phyloP scores from a whole-genome alignment of 2,888 invertebrate genomes.

The Mamestra brassicae region DNA sequence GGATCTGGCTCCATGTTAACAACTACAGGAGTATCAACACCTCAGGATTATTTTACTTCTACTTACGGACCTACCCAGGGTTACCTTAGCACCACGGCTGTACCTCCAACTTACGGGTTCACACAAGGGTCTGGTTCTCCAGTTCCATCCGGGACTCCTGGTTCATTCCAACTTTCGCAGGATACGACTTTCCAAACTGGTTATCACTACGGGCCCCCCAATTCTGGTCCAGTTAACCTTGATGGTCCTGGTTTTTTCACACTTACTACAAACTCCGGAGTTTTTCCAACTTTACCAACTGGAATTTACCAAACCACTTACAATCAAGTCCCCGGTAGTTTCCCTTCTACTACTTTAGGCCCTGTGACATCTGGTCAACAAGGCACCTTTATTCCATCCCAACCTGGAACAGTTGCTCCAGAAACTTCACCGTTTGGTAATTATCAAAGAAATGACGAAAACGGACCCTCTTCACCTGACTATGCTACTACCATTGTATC shows the following conservation, averaged over 20 bases:
- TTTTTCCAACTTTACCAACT: constrained; percentile 11
- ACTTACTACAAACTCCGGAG: constrained; percentile 5
- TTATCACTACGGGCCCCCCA: constrained; percentile 52
- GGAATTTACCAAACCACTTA: constrained; percentile 33
- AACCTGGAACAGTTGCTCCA: constrained; percentile 13
- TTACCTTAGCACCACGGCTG: constrained; percentile 7
- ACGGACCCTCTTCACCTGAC: constrained; percentile 22
- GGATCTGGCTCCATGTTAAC: neutral
- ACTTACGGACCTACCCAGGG: constrained; percentile 36
- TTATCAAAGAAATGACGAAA: constrained; percentile 29
- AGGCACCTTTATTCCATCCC: constrained; percentile 17
- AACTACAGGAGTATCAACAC: neutral
- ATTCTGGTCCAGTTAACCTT: neutral
- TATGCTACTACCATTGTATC: constrained; percentile 17
- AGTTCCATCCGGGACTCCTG: neutral
- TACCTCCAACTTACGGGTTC: constrained; percentile 17
- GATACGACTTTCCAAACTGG: constrained; percentile 20
- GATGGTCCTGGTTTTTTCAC: constrained; percentile 1
- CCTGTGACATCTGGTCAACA: constrained; percentile 1
- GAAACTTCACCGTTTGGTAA: neutral
- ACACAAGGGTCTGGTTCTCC: neutral
- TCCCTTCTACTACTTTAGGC: constrained; percentile 9
- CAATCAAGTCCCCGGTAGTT: constrained; percentile 1
- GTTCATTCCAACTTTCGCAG: neutral
- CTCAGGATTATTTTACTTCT: constrained; percentile 39